These are phyloP conservation scores for Chaetodon auriga DNA, from an alignment of 2,113 vertebrate species.

Conservation along the genomic window DNA sequence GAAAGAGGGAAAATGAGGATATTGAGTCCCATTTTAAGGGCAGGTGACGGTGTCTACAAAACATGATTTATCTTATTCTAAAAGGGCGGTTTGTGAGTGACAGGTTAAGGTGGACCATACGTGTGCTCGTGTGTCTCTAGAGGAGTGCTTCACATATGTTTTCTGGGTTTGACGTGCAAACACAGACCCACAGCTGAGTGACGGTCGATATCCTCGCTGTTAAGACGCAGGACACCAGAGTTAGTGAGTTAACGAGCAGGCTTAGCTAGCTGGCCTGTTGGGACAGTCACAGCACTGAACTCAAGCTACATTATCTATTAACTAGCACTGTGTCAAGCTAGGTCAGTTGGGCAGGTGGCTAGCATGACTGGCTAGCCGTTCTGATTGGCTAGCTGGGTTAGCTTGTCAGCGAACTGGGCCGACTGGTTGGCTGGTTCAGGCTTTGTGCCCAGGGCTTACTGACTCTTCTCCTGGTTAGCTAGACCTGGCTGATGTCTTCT, in stretches of 20 bases:
- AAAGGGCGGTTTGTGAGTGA: conserved; percentile 58
- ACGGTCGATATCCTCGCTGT: not conserved
- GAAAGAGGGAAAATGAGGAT: not conserved
- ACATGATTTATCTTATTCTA: conserved; percentile 30
- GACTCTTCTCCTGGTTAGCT: conserved; percentile 39
- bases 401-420: conserved; percentile 35
- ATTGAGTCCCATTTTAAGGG: not conserved
- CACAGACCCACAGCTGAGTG: conserved; percentile 11
- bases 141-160: conserved; percentile 39
- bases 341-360: conserved; percentile 48
- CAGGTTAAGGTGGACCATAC: conserved; percentile 48
- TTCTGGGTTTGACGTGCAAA: conserved; percentile 14
- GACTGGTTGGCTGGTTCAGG: conserved; percentile 63
- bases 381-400: conserved; percentile 36
- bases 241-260: conserved; percentile 17
- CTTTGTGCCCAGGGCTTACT: conserved; percentile 36
- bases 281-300: conserved; percentile 36
- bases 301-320: conserved; percentile 59
- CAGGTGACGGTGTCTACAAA: conserved; percentile 33
- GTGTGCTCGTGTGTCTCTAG: conserved; percentile 15
- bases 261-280: conserved; percentile 19
- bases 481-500: conserved; percentile 42
- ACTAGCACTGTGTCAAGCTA: conserved; percentile 42
- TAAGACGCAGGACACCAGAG: conserved; percentile 24
- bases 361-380: conserved; percentile 34